A percentile compares a stretch with the other conserved stretches of the same genome.
These are phyloP conservation scores for Callipepla squamata DNA, from an alignment of 2,113 vertebrate species.

Conservation along the genomic window DNA sequence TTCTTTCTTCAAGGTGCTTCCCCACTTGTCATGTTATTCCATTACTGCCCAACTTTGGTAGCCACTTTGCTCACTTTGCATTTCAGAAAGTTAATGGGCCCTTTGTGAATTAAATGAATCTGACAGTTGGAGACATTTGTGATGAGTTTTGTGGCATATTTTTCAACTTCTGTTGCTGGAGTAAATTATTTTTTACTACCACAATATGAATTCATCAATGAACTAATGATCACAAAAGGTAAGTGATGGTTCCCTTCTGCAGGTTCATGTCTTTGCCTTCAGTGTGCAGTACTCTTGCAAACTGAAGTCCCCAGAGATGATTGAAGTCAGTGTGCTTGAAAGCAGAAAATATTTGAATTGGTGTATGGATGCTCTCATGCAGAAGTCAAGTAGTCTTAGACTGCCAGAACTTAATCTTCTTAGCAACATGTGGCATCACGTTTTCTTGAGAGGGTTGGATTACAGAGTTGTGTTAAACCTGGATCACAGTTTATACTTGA, in stretches of 20 bases:
- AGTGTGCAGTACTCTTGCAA: accelerated
- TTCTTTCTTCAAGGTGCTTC: neutral
- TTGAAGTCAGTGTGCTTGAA: accelerated
- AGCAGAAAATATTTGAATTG: neutral
- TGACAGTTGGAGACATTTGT: neutral
- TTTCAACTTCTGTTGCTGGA: neutral
- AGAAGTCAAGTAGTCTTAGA: neutral
- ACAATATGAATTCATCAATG: accelerated
- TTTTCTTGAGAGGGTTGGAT: neutral
- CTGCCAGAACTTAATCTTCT: neutral
- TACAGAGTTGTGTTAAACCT: neutral
- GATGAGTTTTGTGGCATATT: neutral
- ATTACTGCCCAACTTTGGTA: accelerated
- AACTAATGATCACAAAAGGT: neutral
- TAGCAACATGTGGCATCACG: neutral
- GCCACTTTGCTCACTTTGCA: neutral
- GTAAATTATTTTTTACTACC: neutral
- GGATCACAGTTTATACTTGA: neutral
- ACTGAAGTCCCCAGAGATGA: neutral
- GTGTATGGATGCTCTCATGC: neutral
- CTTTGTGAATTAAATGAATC: neutral
- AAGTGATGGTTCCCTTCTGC: neutral
- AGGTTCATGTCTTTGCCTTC: neutral
- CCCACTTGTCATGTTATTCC: neutral
- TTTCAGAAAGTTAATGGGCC: neutral